phyloP scores from a whole-genome alignment of 2,113 vertebrate genomes.

The Psilopogon haemacephalus region DNA sequence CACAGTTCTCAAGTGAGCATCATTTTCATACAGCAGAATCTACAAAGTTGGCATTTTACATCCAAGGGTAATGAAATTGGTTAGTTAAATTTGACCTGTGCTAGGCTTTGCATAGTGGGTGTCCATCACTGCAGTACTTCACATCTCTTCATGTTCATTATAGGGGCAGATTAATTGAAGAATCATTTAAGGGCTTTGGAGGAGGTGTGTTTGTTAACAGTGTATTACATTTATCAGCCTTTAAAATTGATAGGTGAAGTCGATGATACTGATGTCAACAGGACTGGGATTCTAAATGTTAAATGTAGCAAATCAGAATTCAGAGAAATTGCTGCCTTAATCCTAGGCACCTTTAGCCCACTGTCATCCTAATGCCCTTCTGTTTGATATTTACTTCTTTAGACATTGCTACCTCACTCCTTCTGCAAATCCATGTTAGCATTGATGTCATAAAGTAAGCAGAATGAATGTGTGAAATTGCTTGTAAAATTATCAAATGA shows the following conservation, averaged over 20 bases:
- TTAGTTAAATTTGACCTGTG: background rate
- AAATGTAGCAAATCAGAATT: background rate
- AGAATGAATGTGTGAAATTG: constrained; percentile 73
- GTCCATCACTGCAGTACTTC: background rate
- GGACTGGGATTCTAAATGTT: background rate
- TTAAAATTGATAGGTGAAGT: background rate
- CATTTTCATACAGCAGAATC: background rate
- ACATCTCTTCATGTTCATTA: background rate
- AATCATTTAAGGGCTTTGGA: background rate
- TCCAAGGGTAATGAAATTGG: background rate
- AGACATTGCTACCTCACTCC: constrained; percentile 62
- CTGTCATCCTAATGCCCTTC: constrained; percentile 35
- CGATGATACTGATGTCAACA: background rate
- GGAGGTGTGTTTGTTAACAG: background rate
- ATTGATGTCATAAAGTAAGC: constrained; percentile 72
- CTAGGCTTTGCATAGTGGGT: background rate
- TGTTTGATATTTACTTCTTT: constrained; percentile 67
- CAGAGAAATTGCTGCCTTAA: constrained; percentile 15
- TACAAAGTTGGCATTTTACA: background rate
- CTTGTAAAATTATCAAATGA: constrained; percentile 73
- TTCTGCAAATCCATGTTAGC: constrained; percentile 59
- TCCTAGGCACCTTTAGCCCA: constrained; percentile 1
- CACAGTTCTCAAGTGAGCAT: background rate
- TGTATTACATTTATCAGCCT: background rate
- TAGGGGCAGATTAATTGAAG: background rate